Evolutionary conservation across 1,140 invertebrate genomes (phyloP).

Genomic region (Andricus grossulariae): DNA sequence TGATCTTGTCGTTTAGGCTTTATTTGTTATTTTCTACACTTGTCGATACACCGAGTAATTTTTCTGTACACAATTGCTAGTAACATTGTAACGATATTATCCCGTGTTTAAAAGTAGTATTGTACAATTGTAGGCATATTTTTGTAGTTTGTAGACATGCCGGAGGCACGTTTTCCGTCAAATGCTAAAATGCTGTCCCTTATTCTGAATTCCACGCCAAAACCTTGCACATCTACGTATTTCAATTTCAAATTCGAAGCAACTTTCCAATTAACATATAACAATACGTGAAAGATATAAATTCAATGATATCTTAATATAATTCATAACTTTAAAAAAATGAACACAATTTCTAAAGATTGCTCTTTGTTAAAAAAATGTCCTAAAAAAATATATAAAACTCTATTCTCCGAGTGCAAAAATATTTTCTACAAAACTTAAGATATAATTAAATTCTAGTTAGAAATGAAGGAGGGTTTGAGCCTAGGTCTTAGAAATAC

Average conservation of each 20-base stretch:
- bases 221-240: background rate
- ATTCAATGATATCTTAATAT: too few relatives aligned
- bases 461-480: background rate
- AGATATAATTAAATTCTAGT: background rate
- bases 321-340: too few relatives aligned
- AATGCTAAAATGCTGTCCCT: background rate
- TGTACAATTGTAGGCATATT: conserved; percentile 15
- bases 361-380: background rate
- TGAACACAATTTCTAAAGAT: background rate
- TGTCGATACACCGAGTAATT: conserved; percentile 1
- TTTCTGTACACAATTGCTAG: conserved; percentile 4
- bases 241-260: background rate
- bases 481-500: conserved; percentile 5
- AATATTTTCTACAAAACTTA: background rate
- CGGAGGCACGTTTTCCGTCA: background rate
- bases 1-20: conserved; percentile 12
- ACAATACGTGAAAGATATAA: too few relatives aligned
- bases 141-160: background rate
- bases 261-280: too few relatives aligned
- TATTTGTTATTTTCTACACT: conserved; percentile 3
- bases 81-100: background rate
- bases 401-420: background rate
- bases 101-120: background rate
- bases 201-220: background rate
- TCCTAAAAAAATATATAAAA: background rate